Base-by-base conservation (phyloP, 1,140 invertebrate species). In the Ceratitis capitata region DNA sequence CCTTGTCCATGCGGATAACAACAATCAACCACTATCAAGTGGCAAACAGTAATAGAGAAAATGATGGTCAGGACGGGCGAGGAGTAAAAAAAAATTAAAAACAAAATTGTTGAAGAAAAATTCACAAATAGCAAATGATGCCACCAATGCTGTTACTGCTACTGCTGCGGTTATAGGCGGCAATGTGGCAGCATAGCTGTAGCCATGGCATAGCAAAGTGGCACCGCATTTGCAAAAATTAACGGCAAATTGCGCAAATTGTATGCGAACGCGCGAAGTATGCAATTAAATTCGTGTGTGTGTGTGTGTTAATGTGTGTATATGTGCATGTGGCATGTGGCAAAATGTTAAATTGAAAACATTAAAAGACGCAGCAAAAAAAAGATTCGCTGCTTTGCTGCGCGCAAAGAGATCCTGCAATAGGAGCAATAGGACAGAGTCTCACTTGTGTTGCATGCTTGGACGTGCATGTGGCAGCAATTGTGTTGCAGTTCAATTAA, bases 341-440 rank as follows among this genome's bases (percentile, higher is more conserved):
- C 61, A 69, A 39, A 69, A 69, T 69, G 32, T 69, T 69, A 69
- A 69, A 69, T 69, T 69, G 61, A 69, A 69, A 69, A 69, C 61
- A 69, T 69, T 69, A 69, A 69, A 69, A 69, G 51, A 39, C n/a
- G 61, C 61, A 69, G n/a, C n/a, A 69, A 69, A 69, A 69, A 69
- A 35, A 32, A n/a, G 29, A 7, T 19, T 5, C 29, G 32, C 35
- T 64, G 61, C 29, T 64, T 64, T 64, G 61, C 61, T 35, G 2
- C 29, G 19, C 14, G 26, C 61, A 3, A 3, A 5, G 12, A 12
- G 5, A 16, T 69, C 61, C 19, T 35, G 61, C 14, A 12, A 69
- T n/a, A n/a, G n/a, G n/a, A n/a, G n/a, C 61, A 69, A 69, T 69
- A 32, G 35, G 61, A 32, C 61, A 19, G n/a, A n/a, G 16, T 19